Conservation (phyloP, 2,113 vertebrate species). For the Origma solitaria region DNA sequence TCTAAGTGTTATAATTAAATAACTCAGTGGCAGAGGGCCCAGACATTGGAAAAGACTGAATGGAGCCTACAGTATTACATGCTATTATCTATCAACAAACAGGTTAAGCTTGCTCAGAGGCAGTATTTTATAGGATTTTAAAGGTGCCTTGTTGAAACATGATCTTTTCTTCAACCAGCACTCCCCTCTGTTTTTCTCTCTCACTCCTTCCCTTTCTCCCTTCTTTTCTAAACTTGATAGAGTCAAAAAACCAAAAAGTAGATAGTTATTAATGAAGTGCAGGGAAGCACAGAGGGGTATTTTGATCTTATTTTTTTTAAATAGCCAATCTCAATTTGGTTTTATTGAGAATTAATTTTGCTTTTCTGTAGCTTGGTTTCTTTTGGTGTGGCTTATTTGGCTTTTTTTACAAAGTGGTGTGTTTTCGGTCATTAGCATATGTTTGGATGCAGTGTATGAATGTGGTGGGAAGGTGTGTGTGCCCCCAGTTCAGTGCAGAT, state of each 20-base stretch:
- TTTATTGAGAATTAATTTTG: not conserved
- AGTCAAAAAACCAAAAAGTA: not conserved
- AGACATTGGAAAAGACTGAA: slow-evolving; percentile 29
- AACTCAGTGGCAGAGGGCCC: slow-evolving; percentile 46
- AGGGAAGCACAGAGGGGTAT: not conserved
- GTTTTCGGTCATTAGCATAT: rapidly evolving
- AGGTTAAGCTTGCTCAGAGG: slow-evolving; percentile 64
- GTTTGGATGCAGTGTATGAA: rapidly evolving
- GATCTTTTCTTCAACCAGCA: slow-evolving; percentile 48
- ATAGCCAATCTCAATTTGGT: not conserved
- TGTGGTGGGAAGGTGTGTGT: not conserved
- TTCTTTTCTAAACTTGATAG: slow-evolving; percentile 5
- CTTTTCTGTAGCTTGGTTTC: not conserved
- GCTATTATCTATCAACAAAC: slow-evolving; percentile 63
- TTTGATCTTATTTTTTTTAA: not conserved
- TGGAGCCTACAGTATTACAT: slow-evolving; percentile 44
- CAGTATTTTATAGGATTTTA: slow-evolving; percentile 63
- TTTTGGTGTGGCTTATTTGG: not conserved
- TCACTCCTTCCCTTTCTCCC: not conserved
- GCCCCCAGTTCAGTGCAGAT: not conserved
- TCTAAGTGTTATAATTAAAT: slow-evolving; percentile 61
- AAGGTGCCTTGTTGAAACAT: slow-evolving; percentile 67
- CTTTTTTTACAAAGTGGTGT: not conserved
- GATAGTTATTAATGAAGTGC: not conserved
- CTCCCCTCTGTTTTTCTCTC: not conserved